These are phyloP conservation scores for Chionomys nivalis DNA, from an alignment of 2,113 vertebrate genomes.

Conservation along the genomic window DNA sequence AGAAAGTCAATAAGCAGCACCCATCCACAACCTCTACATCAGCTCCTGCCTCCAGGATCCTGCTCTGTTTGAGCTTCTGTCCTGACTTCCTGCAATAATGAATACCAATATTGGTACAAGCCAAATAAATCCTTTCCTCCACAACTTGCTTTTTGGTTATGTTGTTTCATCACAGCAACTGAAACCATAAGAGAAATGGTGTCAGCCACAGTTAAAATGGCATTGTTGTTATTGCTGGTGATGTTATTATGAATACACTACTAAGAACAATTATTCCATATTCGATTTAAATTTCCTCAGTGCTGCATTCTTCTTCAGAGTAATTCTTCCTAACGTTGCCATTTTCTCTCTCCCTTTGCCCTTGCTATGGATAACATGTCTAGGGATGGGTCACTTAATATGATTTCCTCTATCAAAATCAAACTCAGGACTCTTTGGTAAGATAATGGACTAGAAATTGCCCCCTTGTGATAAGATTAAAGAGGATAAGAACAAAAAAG, in stretches of 20 bases:
- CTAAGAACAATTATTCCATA: background rate
- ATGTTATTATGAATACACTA: background rate
- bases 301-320: background rate
- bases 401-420: conserved; percentile 10
- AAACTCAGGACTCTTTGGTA: background rate
- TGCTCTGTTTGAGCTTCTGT: too few species aligned
- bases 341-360: background rate
- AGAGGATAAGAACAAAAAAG: background rate
- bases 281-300: too few species aligned
- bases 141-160: too few species aligned
- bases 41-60: too few species aligned
- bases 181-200: too few species aligned
- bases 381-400: background rate
- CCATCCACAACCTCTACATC: too few species aligned
- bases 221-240: background rate
- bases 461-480: background rate
- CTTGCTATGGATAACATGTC: background rate
- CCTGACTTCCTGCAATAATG: too few species aligned
- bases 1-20: too few species aligned
- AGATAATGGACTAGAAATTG: background rate
- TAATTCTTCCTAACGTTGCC: background rate
- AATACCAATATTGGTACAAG: too few species aligned
- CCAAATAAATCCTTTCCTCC: too few species aligned
- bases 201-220: background rate
- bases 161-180: too few species aligned